Evolutionary conservation across 2,797 vertebrate genomes (phyloP), one percentile per base, ranked within the genome.

Genomic region (Rhyacichthys aspro): DNA sequence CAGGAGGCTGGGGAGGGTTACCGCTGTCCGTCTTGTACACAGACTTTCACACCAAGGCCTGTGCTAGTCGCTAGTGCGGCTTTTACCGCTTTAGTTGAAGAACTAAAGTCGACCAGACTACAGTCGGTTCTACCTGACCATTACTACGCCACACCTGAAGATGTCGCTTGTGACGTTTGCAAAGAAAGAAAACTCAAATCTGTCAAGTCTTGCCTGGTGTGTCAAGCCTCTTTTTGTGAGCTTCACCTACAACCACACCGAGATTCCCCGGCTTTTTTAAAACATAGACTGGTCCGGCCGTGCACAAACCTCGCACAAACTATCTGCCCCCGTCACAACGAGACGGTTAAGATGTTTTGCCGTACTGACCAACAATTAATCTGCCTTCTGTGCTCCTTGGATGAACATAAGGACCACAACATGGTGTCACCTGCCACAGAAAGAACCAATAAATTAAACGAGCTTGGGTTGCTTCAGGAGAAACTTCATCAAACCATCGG

Each of bases 311-410:
- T 53, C 3, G 16, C 7, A 7, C 60, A 68, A 36, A 76, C 44
- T 14, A 39, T 72, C 11, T 72, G 74, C 34, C 44, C 38, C 8
- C 23, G 2, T 33, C 60, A 69, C 0, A 15, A 62, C 3, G 56
- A 76, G 32, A 38, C 42, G 33, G 47, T 67, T 19, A 76, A 71
- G 55, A 48, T 63, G 6, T 76, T 59, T 33, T 76, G 67, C 18
- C 46, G n/a, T 1, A 67, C 16, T 3, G 59, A 76, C 23, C 59
- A 56, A 44, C 33, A 55, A 45, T 5, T 14, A 5, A 63, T 59
- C 9, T 63, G 67, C 8, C 10, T 49, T 57, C 11, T 68, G 10
- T 72, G 64, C 18, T 45, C 59, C 0, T 1, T 61, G 28, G 69
- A 65, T 15, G 53, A 61, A 45, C 69, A 77, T 33, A 72, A 72